Evolutionary conservation across 1,140 invertebrate genomes (phyloP), one percentile per base, ranked within the genome.

Genomic region (Zaprionus ornatus): DNA sequence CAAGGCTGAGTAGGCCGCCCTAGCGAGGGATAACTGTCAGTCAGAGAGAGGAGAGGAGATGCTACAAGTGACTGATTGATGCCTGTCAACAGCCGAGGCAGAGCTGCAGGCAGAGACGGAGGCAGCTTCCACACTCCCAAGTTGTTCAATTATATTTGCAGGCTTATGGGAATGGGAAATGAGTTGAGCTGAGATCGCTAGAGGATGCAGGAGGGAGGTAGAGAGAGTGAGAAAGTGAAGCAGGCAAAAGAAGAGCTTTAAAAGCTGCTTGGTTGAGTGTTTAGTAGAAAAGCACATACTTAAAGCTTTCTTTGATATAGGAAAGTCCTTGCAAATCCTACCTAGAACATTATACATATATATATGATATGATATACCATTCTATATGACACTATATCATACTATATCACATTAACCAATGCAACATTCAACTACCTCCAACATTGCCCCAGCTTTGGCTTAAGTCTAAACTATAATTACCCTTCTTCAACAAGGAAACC

Each of bases 1-100:
- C 79, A 76, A 88, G 85, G 85, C 75, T 81, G 60, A 56, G 42
- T 17, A 32, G 64, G 21, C 35, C 29, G 12, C 35, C 37, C 21
- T 67, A 25, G 37, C 42, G n/a, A 40, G 45, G 17, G 19, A 37
- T 37, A 37, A 13, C 23, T 59, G 63, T 57, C 45, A 35, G 56
- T 15, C 29, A 32, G 17, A 3, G 57, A 37, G 37, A 23, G 15
- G 27, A 64, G 57, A 37, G 37, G 32, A 19, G 27, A 64, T 48
- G 72, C 65, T 59, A 74, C 65, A 74, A 68, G 65, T 56, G 57
- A 32, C 29, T 56, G 50, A 61, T 62, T 57, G 56, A 68, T 42
- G 70, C 27, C 23, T 32, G 19, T 52, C 56, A 68, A n/a, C 4
- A n/a, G 37, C 35, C 23, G 35, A 32, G 21, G 32, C 32, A 52